phyloP scores from a whole-genome alignment of 1,140 invertebrate genomes.

The Ceratoteleas bidentatus region DNA sequence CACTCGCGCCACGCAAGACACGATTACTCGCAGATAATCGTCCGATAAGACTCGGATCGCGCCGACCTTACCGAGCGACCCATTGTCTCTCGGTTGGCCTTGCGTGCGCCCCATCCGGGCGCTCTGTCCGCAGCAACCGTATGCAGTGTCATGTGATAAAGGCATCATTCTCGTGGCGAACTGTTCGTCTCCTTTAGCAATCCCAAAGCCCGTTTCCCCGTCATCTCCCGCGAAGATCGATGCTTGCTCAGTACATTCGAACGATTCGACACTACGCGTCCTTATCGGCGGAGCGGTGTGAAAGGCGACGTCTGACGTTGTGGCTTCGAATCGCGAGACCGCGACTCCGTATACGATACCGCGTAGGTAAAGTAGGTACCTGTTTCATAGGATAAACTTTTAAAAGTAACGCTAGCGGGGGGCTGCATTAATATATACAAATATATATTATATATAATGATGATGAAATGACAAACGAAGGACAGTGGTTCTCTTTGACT shows the following conservation, averaged over 20 bases:
- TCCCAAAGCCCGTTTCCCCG: conserved; percentile 53
- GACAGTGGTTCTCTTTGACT: conserved; percentile 49
- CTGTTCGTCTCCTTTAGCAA: conserved; percentile 22
- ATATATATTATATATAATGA: conserved; percentile 54
- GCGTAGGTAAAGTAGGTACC: conserved; percentile 81
- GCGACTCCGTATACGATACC: conserved; percentile 81
- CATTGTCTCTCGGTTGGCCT: conserved; percentile 51
- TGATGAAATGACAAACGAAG: conserved; percentile 13
- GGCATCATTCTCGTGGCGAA: conserved; percentile 39
- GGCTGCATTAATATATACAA: conserved; percentile 65
- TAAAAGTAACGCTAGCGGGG: conserved; percentile 75
- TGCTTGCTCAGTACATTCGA: conserved; percentile 58
- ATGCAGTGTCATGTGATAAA: conserved; percentile 65
- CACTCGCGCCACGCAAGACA: conserved; percentile 27
- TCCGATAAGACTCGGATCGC: conserved; percentile 57
- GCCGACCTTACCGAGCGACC: conserved; percentile 46
- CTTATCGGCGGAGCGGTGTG: conserved; percentile 76
- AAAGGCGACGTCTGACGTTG: conserved; percentile 79
- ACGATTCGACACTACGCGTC: conserved; percentile 42
- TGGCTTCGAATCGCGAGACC: conserved; percentile 77
- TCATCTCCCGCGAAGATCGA: conserved; percentile 55
- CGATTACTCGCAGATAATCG: conserved; percentile 36
- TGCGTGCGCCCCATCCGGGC: conserved; percentile 41
- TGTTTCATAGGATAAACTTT: conserved; percentile 75
- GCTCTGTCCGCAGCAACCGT: conserved; percentile 50